A percentile compares a stretch with the other conserved stretches of the same genome.
These are phyloP conservation scores for Clepsis dumicolana DNA, from an alignment of 2,888 invertebrate species.

Conservation along the genomic window DNA sequence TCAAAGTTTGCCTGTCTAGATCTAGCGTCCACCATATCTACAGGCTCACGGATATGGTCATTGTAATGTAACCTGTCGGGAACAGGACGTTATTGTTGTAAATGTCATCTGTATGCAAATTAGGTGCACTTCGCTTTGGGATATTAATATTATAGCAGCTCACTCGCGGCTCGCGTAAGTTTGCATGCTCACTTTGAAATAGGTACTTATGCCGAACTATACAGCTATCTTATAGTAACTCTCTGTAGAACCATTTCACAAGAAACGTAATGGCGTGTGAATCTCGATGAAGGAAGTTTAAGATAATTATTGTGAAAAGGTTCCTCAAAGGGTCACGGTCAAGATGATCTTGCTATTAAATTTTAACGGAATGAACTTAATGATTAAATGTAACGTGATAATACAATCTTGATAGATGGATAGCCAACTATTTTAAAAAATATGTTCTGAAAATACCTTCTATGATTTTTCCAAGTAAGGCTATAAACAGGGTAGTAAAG, in stretches of 20 bases:
- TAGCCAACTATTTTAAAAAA: too few species aligned
- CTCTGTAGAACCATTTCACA: too few species aligned
- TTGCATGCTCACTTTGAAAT: background rate
- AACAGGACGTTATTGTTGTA: background rate
- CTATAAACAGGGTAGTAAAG: background rate
- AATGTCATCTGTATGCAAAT: constrained; percentile 4
- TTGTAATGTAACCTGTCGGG: background rate
- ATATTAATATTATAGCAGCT: background rate
- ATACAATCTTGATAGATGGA: too few species aligned
- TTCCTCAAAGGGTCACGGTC: too few species aligned
- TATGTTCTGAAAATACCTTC: too few species aligned
- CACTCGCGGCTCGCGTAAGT: background rate
- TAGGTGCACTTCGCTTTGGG: constrained; percentile 1
- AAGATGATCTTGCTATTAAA: too few species aligned
- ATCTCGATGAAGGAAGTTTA: too few species aligned
- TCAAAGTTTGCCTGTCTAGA: background rate
- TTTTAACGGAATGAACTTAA: too few species aligned
- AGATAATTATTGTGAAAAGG: too few species aligned
- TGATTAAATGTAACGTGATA: too few species aligned
- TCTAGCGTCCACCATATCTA: background rate
- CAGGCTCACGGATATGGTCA: background rate
- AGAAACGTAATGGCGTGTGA: too few species aligned
- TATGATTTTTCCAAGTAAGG: background rate
- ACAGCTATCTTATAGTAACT: too few species aligned
- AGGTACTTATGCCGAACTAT: background rate